Evolutionary conservation across 2,888 invertebrate genomes (phyloP).

Genomic region (Lepidochitona cinerea): DNA sequence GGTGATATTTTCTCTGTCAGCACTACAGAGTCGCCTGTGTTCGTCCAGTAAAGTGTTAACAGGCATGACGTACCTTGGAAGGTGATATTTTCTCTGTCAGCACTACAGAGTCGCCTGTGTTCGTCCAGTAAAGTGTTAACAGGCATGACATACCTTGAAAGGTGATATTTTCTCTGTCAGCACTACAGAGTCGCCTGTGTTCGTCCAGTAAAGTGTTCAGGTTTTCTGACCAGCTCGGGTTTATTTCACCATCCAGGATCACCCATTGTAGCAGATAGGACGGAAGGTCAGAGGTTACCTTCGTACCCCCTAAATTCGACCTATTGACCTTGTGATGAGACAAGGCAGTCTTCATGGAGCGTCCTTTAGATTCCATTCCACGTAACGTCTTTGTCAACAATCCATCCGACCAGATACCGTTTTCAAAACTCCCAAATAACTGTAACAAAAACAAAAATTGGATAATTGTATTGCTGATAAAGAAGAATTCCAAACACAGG

Average conservation of each 20-base stretch:
- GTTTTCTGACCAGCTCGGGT: constrained; percentile 63
- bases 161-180: constrained; percentile 55
- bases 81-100: too few relatives aligned
- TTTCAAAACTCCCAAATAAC: constrained; percentile 59
- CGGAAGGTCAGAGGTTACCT: constrained; percentile 39
- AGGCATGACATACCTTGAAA: neutral
- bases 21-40: too few relatives aligned
- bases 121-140: too few relatives aligned
- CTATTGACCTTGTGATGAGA: constrained; percentile 45
- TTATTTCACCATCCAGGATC: constrained; percentile 63
- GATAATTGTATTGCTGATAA: too few relatives aligned
- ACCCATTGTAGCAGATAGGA: constrained; percentile 61
- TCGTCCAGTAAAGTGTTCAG: constrained; percentile 61
- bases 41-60: too few relatives aligned
- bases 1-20: too few relatives aligned
- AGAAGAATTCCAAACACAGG: too few relatives aligned
- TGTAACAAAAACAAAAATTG: too few relatives aligned
- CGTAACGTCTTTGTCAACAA: constrained; percentile 56
- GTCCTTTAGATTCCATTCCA: constrained; percentile 53
- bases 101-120: too few relatives aligned
- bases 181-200: constrained; percentile 49
- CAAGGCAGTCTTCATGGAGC: constrained; percentile 51
- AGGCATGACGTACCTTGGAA: too few relatives aligned
- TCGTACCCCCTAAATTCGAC: constrained; percentile 35
- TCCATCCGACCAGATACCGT: constrained; percentile 61